Evolutionary conservation across 2,113 vertebrate genomes (phyloP).

Genomic region (Microcebus murinus): DNA sequence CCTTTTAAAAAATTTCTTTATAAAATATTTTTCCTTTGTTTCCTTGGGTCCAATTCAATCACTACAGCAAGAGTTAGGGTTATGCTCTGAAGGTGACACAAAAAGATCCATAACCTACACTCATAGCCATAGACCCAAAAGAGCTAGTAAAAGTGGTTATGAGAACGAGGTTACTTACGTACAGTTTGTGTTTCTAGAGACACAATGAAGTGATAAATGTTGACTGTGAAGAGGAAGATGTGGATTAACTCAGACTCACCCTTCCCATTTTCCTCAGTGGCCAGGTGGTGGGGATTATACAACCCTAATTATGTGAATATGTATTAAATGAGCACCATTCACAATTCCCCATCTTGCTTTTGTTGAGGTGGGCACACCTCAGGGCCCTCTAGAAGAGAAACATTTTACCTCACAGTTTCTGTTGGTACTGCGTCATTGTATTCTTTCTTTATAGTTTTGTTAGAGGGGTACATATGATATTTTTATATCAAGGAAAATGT

Average conservation of each 20-base stretch:
- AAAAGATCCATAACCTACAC: background rate
- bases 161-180: background rate
- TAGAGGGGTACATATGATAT: background rate
- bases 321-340: background rate
- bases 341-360: background rate
- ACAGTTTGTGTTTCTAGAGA: background rate
- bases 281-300: background rate
- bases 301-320: background rate
- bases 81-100: constrained; percentile 49
- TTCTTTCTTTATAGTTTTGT: background rate
- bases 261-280: background rate
- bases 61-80: background rate
- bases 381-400: background rate
- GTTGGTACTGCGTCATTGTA: background rate
- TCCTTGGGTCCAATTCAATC: constrained; percentile 31
- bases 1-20: background rate
- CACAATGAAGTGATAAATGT: background rate
- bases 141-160: background rate
- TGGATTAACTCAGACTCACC: background rate
- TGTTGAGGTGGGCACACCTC: background rate
- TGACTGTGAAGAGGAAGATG: background rate
- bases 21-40: background rate
- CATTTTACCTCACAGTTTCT: background rate
- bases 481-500: background rate
- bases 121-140: background rate